These are phyloP conservation scores for Sus scrofa DNA, from an alignment of 2,113 vertebrate genomes.

Conservation along the genomic window DNA sequence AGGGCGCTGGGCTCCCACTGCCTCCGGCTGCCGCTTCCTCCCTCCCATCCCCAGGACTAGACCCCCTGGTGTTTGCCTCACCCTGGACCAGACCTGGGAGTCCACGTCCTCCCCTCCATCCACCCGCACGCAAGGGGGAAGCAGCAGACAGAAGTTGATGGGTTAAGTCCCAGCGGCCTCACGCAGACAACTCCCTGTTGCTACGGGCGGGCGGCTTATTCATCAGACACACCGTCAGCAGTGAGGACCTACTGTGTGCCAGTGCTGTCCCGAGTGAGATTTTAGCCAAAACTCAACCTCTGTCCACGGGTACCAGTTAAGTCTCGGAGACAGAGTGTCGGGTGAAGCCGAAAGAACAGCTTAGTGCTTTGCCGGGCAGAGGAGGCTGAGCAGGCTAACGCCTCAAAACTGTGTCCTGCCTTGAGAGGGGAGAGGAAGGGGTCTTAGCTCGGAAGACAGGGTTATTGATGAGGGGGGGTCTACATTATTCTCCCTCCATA, in stretches of 20 bases:
- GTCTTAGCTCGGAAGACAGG: no score
- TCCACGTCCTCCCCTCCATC: no score
- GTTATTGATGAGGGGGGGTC: no score
- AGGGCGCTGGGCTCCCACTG: not conserved
- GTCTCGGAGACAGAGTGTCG: no score
- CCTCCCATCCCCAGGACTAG: not conserved
- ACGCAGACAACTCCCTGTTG: fast-evolving
- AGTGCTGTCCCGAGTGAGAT: not conserved
- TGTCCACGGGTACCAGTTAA: no score
- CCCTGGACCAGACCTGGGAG: not conserved
- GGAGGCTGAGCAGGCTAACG: no score
- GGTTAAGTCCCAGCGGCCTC: not conserved
- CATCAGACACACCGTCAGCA: not conserved
- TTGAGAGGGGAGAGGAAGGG: no score
- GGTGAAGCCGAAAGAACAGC: no score
- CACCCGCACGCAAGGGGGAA: not conserved
- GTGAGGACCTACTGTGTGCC: not conserved
- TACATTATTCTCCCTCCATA: no score
- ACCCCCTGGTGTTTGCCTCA: not conserved
- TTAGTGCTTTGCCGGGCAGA: no score
- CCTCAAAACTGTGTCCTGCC: no score
- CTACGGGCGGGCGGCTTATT: not conserved
- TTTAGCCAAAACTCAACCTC: no score
- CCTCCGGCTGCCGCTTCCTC: not conserved
- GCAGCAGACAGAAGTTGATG: not conserved